Base-by-base conservation (phyloP, 2,888 invertebrate genomes). In the Eupithecia vulgata region DNA sequence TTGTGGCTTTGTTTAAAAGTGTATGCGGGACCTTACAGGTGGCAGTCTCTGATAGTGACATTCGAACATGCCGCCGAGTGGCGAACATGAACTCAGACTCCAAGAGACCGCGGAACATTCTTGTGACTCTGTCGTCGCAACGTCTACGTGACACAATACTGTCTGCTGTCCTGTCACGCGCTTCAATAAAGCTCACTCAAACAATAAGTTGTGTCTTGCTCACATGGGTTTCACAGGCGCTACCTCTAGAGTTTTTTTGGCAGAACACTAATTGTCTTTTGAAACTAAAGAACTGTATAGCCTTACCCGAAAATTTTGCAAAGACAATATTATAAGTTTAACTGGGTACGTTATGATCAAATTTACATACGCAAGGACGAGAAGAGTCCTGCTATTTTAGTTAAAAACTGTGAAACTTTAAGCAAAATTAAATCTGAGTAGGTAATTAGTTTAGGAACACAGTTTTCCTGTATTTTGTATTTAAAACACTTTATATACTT, bases 221-320 rank as follows among this genome's bases (percentile, higher is more conserved):
- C 73, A 79, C 21, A 12, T 78, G 40, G 76, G 73, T 15, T 17
- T 73, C 2, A 4, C 40, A 37, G 68, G 64, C 34, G 10, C 25
- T n/a, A 52, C 17, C 1, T 17, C 37, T 37, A 69, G 70, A 40
- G 52, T 75, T 37, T 71, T 69, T 17, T 10, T 76, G 7, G 48
- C 68, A 5, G 76, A 74, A 40, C 78, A 79, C 65, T 64, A n/a
- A n/a, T n/a, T 80, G 10, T 73, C 76, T n/a, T 71, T 72, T n/a
- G 76, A 78, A 61, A 21, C 34, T 40, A 78, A 78, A 59, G 40
- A 71, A n/a, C 40, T 78, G 0, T 73, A 79, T 40, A 65, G 52
- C 25, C 17, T 67, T 6, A 71, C 74, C 13, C 52, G 76, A 30
- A 72, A 64, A 30, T 67, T 69, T 61, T 45, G 52, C 35, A 78